A percentile compares a stretch with the other conserved stretches of the same genome.
These are phyloP conservation scores for Phylloscopus trochilus DNA, from an alignment of 2,113 vertebrate species.

Conservation along the genomic window DNA sequence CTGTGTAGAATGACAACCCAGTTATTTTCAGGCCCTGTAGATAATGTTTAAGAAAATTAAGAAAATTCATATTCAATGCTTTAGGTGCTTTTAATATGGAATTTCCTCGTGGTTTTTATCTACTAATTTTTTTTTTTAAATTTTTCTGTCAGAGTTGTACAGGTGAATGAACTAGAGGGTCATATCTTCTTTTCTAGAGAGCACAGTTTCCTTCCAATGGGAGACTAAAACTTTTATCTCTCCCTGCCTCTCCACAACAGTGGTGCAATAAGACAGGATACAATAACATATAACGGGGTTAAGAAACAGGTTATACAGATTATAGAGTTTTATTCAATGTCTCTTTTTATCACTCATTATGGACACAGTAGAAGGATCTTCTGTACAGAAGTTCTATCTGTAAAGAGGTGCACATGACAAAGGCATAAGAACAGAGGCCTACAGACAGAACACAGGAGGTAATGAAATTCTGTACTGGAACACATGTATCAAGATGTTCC, in stretches of 20 bases:
- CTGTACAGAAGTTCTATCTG: background rate
- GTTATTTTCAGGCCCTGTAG: background rate
- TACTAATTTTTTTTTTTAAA: no score
- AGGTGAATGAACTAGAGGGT: background rate
- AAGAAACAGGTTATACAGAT: background rate
- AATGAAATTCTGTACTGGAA: background rate
- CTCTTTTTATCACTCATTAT: background rate
- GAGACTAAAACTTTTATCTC: background rate
- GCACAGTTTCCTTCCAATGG: accelerated
- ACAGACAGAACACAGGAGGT: accelerated
- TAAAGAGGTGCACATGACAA: background rate
- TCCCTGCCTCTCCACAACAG: background rate
- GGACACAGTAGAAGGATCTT: background rate
- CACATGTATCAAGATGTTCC: background rate
- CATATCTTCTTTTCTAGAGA: background rate
- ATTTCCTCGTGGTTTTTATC: background rate
- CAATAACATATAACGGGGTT: background rate
- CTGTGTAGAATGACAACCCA: background rate
- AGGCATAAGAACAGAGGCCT: background rate
- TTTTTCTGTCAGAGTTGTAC: background rate
- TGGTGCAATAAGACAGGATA: background rate
- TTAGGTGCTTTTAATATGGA: background rate
- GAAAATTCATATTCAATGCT: background rate
- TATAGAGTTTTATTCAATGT: background rate
- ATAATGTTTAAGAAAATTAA: background rate